Evolutionary conservation across 2,113 vertebrate genomes (phyloP), one percentile per base, ranked within the genome.

Genomic region (Halcyon senegalensis): DNA sequence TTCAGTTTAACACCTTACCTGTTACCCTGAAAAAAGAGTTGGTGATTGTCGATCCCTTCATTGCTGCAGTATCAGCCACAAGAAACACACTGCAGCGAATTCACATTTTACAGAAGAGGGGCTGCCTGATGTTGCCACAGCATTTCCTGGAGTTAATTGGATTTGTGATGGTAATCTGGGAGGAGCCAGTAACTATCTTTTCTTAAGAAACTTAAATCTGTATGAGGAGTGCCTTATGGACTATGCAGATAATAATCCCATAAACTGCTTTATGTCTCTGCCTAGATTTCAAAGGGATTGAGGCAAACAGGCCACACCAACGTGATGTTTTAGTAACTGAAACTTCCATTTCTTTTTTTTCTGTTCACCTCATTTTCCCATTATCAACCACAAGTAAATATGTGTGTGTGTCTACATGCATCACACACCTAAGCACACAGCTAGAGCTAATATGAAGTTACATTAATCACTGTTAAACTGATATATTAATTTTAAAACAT

Each of bases 111-210:
- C 60, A 92, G 84, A 37, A 37, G 53, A 86, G 66, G 51, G 73
- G 63, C 67, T 87, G 69, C 89, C 87, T 80, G 74, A 82, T 60
- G 81, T 51, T 76, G 48, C 82, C 68, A 17, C 24, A 11, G 92
- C 90, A 90, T 94, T 96, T 95, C 92, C 94, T 91, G 89, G 11
- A 43, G 44, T 75, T 97, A 97, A 97, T 93, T 72, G 85, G 97
- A 97, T 97, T 90, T 2, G 2, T 39, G 48, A 50, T 7, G 69
- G 64, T 94, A 97, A 97, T 93, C 96, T 92, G 92, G 97, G 93
- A 96, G 96, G 94, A 97, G 96, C 81, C 77, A 90, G 31, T 55
- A 95, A 68, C 43, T 82, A 82, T 84, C 78, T 96, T 96, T 92
- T 93, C 94, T 23, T 93, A 63, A 74, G n/a, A 50, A 78, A 84